Conservation (phyloP, 2,888 invertebrate species). For the Agrotis ipsilon region DNA sequence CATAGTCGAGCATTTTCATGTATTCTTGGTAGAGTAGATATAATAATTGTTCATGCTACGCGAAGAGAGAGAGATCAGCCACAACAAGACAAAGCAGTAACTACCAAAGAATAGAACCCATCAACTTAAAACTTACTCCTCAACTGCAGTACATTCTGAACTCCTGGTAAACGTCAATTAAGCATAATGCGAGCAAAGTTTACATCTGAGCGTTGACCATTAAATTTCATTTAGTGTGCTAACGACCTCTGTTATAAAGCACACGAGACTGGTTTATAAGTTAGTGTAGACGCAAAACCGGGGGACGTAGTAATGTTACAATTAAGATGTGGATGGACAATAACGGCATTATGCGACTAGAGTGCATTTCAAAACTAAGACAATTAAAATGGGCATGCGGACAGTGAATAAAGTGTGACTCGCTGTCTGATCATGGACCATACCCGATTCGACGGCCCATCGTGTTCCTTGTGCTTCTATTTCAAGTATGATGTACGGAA, state of each 20-base stretch:
- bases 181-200: conserved; percentile 52
- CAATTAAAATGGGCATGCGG: no score
- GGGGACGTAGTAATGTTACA: conserved; percentile 75
- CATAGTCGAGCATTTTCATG: no score
- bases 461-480: no score
- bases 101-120: conserved; percentile 12
- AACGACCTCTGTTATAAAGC: conserved; percentile 74
- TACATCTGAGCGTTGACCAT: conserved; percentile 68
- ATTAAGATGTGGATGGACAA: conserved; percentile 69
- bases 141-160: conserved; percentile 22
- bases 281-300: conserved; percentile 68
- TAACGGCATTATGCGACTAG: conserved; percentile 38
- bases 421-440: no score
- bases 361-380: not conserved
- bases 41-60: no score
- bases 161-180: conserved; percentile 59
- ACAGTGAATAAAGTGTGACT: no score
- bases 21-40: no score
- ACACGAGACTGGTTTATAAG: conserved; percentile 71
- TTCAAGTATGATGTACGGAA: no score
- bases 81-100: not conserved
- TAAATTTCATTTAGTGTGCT: conserved; percentile 77
- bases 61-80: no score
- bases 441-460: no score
- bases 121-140: conserved; percentile 23